Evolutionary conservation across 1,140 invertebrate genomes (phyloP).

Genomic region (Neodiprion lecontei): DNA sequence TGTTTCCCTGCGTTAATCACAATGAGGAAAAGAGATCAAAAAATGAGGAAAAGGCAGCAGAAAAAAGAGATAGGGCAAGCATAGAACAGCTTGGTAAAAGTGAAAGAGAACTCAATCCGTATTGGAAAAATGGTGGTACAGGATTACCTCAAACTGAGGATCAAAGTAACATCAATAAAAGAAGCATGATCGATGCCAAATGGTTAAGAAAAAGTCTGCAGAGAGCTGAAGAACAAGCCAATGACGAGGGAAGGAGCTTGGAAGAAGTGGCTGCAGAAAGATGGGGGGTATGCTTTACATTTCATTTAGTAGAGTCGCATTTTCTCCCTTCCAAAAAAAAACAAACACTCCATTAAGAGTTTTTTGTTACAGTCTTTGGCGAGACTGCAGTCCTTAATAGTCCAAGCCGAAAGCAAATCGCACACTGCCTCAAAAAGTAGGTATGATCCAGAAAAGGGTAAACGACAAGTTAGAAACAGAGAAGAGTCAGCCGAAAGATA

Average conservation of each 20-base stretch:
- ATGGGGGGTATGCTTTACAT: slow-evolving; percentile 64
- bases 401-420: slow-evolving; percentile 55
- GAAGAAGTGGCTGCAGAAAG: slow-evolving; percentile 70
- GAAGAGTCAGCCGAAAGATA: not conserved
- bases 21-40: slow-evolving; percentile 53
- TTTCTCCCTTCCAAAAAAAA: not conserved
- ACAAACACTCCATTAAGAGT: slow-evolving; percentile 16
- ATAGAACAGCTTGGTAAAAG: slow-evolving; percentile 74
- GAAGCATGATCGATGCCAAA: slow-evolving; percentile 57
- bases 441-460: slow-evolving; percentile 17
- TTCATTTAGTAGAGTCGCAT: slow-evolving; percentile 15
- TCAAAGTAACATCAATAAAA: slow-evolving; percentile 25
- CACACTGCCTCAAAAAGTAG: not conserved
- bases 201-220: slow-evolving; percentile 68
- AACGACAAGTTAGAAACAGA: not conserved
- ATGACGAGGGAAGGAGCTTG: slow-evolving; percentile 62
- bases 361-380: slow-evolving; percentile 61
- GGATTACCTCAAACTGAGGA: slow-evolving; percentile 70
- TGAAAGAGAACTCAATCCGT: slow-evolving; percentile 85
- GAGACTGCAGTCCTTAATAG: slow-evolving; percentile 61
- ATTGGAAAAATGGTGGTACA: slow-evolving; percentile 88
- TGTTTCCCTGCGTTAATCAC: slow-evolving; percentile 51
- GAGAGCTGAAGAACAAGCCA: slow-evolving; percentile 67
- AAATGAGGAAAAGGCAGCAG: slow-evolving; percentile 48
- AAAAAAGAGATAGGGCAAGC: slow-evolving; percentile 64